phyloP scores from a whole-genome alignment of 2,888 invertebrate species.

The Blastobasis adustella region DNA sequence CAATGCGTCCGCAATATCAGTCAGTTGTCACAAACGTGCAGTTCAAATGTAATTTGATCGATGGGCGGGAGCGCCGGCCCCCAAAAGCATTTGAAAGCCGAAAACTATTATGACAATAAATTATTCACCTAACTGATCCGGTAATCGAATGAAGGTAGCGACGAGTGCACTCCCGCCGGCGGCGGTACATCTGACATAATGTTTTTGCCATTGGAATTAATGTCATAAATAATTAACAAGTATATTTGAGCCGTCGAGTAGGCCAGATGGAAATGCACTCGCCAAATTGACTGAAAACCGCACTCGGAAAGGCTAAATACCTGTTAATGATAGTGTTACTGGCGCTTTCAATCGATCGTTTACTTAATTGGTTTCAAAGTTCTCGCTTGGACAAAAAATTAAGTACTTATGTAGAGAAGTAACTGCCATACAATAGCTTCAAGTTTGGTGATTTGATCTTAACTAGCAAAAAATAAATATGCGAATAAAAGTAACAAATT shows the following conservation, averaged over 20 bases:
- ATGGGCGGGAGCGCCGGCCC: background rate
- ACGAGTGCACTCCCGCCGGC: constrained; percentile 21
- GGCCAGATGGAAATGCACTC: constrained; percentile 66
- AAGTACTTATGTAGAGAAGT: no score
- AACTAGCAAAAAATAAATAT: no score
- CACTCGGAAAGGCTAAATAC: constrained; percentile 69
- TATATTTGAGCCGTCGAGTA: constrained; percentile 56
- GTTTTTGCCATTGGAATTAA: constrained; percentile 61
- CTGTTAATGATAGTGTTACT: constrained; percentile 53
- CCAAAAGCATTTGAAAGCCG: background rate
- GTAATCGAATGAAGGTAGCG: constrained; percentile 55
- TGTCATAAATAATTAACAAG: constrained; percentile 69
- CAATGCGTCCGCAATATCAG: no score
- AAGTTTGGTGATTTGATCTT: no score
- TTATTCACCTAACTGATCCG: constrained; percentile 10
- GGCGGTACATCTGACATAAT: constrained; percentile 38
- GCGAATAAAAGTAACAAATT: no score
- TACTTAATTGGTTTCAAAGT: background rate
- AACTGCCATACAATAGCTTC: no score
- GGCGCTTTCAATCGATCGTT: constrained; percentile 3
- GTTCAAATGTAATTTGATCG: no score
- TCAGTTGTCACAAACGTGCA: no score
- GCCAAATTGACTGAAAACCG: constrained; percentile 70
- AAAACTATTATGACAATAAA: background rate
- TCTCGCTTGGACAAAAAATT: no score